Evolutionary conservation across 1,140 invertebrate species (phyloP), one percentile per base, ranked within the genome.

Genomic region (Ptiloglossa arizonensis): DNA sequence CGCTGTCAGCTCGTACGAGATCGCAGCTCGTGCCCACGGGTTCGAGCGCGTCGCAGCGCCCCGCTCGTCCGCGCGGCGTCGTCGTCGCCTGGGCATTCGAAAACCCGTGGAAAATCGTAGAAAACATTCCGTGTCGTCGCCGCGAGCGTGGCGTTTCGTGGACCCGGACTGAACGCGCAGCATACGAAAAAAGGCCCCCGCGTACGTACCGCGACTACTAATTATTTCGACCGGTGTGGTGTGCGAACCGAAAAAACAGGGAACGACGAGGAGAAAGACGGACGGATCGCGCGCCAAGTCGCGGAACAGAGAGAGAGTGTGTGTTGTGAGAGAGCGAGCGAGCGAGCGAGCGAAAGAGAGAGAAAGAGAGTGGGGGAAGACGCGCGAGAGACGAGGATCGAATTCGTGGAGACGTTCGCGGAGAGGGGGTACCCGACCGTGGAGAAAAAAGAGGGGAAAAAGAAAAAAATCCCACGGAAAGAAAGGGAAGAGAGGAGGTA

Each of bases 121-220:
- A 64, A 80, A 81, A 81, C 80, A 83, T 77, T 72, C 71, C 67
- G 46, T 56, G 41, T n/a, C 38, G 9, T 38, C 11, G 57, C 50
- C 46, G 60, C 56, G 29, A 52, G 35, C 24, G 35, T 27, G 68
- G 38, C 48, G 64, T 83, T 86, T 78, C 80, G 77, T 69, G 57
- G 72, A 46, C 41, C 52, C 57, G 64, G 46, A 66, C 50, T 56
- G 67, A 50, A 56, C 84, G 52, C 64, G 72, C 56, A 64, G 85
- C 85, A 86, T 87, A 87, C 86, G 76, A 85, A 87, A 87, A 85
- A 81, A 72, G 73, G 56, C 66, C 48, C 57, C 11, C 15, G 73
- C 22, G 50, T 46, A 79, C 71, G 79, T 70, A 64, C 50, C 29
- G 22, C 44, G 83, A 87, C 83, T 81, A 86, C 85, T 79, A 86